Evolutionary conservation across 2,888 invertebrate species (phyloP), one percentile per base, ranked within the genome.

Genomic region (Brachyptera risi): DNA sequence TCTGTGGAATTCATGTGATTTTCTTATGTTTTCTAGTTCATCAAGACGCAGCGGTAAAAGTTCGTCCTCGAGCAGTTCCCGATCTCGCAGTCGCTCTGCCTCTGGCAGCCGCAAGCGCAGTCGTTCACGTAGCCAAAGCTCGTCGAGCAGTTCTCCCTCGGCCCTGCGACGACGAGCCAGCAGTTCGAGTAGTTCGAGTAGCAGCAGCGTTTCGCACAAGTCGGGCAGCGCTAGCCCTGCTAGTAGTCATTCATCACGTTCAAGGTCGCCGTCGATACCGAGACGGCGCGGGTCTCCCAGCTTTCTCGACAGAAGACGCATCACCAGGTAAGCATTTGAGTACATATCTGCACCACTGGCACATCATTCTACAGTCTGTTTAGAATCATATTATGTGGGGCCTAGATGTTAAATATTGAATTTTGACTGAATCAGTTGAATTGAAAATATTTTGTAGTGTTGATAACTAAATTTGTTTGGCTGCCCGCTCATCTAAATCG

Each of bases 241-340:
- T 26, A 59, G 61, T 44, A 59, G 65, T 54, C 65, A 64, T 51
- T 65, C 66, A 3, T 63, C 65, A 4, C 58, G 85, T 67, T 86
- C 87, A 61, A 81, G 89, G 64, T 90, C 92, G 63, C 90, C 88
- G n/a, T 95, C 95, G 63, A 96, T 96, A 74, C 93, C 96, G 56
- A 81, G 96, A 61, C 84, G 96, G 64, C 88, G 90, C 69, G 96
- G 96, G 44, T 96, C 96, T 61, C 96, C 96, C 19, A 93, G 93
- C 76, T 96, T 96, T 78, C 80, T 96, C 65, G 96, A 96, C 76
- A 82, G 94, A 69, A 83, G 96, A 62, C 84, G 96, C 68, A 96
- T 96, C 71, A 96, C 96, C 69, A 96, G 96, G 96, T 96, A 86
- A 77, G 51, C 13, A n/a, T n/a, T n/a, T n/a, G n/a, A n/a, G n/a